phyloP scores from a whole-genome alignment of 2,797 vertebrate genomes.

The Pseudochromis fuscus region DNA sequence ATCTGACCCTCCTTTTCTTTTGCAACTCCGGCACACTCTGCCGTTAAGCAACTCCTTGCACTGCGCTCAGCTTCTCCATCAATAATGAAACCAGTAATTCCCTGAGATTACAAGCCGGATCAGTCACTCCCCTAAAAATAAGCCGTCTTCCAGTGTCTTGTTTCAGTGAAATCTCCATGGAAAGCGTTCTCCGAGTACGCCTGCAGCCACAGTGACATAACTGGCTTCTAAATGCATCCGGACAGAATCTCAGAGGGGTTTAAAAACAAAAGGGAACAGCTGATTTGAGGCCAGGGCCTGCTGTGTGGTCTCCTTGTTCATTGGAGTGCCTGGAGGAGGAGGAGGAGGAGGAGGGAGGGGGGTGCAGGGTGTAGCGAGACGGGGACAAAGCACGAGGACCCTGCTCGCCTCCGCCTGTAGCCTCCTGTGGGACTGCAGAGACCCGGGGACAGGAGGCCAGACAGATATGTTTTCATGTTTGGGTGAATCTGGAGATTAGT shows the following conservation, averaged over 20 bases:
- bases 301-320: constrained; percentile 57
- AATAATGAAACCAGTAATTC: constrained; percentile 47
- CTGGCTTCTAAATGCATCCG: constrained; percentile 27
- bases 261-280: constrained; percentile 48
- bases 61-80: background rate
- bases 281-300: constrained; percentile 40
- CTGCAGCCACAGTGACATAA: constrained; percentile 37
- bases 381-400: constrained; percentile 19
- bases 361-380: background rate
- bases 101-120: constrained; percentile 53
- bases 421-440: constrained; percentile 3
- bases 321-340: constrained; percentile 23
- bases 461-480: constrained; percentile 53
- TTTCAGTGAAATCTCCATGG: constrained; percentile 23
- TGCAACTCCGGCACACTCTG: constrained; percentile 4
- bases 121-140: constrained; percentile 45
- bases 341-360: background rate
- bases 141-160: constrained; percentile 21
- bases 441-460: constrained; percentile 27
- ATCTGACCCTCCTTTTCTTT: constrained; percentile 11
- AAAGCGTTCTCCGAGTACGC: background rate
- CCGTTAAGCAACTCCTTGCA: constrained; percentile 19
- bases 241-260: constrained; percentile 19
- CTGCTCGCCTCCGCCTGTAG: background rate
- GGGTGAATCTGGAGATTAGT: constrained; percentile 49